Evolutionary conservation across 2,888 invertebrate species (phyloP).

Genomic region (Pristionchus exspectatus): DNA sequence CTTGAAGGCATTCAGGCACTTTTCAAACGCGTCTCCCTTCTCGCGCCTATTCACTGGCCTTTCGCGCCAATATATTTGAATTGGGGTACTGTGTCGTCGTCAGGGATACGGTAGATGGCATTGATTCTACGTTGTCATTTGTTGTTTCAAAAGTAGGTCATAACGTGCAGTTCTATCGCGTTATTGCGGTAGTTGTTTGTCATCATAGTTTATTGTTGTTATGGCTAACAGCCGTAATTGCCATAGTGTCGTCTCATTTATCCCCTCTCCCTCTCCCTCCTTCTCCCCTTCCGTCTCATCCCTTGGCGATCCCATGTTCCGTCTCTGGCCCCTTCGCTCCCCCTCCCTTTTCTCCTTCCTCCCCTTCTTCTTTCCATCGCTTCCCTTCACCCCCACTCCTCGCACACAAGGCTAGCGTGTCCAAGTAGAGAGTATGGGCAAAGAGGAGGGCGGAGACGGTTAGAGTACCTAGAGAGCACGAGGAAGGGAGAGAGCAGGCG

Average conservation of each 20-base stretch:
- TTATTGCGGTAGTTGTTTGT: background rate
- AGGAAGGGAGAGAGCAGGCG: conserved; percentile 26
- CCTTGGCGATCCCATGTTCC: conserved; percentile 8
- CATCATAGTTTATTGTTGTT: background rate
- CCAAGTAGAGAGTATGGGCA: background rate
- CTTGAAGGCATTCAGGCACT: background rate
- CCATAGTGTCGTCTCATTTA: conserved; percentile 20
- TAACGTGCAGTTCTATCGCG: background rate
- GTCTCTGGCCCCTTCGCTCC: background rate
- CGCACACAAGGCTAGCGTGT: conserved; percentile 56
- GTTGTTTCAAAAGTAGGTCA: background rate
- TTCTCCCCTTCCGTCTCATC: conserved; percentile 9
- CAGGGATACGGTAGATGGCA: background rate
- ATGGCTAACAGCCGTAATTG: conserved; percentile 5
- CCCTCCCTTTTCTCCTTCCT: conserved; percentile 10
- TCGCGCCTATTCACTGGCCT: background rate
- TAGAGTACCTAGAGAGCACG: background rate
- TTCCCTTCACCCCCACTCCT: conserved; percentile 51
- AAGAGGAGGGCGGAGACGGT: background rate
- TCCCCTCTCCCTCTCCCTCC: background rate
- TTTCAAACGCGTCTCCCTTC: background rate
- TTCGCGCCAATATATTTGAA: background rate
- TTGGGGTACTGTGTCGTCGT: background rate
- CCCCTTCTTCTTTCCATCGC: conserved; percentile 42
- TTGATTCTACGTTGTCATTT: background rate